A percentile compares a stretch with the other conserved stretches of the same genome.
phyloP scores from a whole-genome alignment of 1,140 invertebrate genomes.

The Leptinotarsa lineolata region DNA sequence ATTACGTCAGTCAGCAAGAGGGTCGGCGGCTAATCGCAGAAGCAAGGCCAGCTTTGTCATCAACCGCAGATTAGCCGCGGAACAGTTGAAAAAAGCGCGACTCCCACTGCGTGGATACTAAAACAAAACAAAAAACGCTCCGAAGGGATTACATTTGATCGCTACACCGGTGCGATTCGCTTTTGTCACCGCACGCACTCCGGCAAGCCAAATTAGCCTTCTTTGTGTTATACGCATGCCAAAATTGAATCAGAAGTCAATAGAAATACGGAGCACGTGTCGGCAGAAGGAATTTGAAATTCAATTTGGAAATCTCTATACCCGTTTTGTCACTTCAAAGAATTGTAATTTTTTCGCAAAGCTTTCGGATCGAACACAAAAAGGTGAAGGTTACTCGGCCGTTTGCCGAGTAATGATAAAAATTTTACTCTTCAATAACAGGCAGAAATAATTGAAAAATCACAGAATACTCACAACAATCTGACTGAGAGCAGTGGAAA shows the following conservation, averaged over 20 bases:
- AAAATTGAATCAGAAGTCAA: slow-evolving; percentile 28
- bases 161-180: slow-evolving; percentile 26
- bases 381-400: not conserved
- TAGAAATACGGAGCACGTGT: slow-evolving; percentile 27
- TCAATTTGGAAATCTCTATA: slow-evolving; percentile 27
- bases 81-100: slow-evolving; percentile 27
- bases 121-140: slow-evolving; percentile 30
- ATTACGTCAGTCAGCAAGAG: slow-evolving; percentile 26
- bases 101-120: slow-evolving; percentile 29
- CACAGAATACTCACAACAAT: too few species aligned
- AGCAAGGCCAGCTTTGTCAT: slow-evolving; percentile 18
- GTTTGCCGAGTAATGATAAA: not conserved
- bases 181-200: slow-evolving; percentile 22
- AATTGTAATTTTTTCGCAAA: slow-evolving; percentile 20
- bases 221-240: slow-evolving; percentile 27
- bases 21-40: slow-evolving; percentile 18
- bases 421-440: too few species aligned
- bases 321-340: slow-evolving; percentile 20
- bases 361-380: not conserved
- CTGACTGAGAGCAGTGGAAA: too few species aligned
- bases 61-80: slow-evolving; percentile 24
- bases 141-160: slow-evolving; percentile 22
- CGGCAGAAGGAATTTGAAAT: slow-evolving; percentile 22
- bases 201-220: slow-evolving; percentile 25
- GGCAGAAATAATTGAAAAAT: too few species aligned